Percentiles rank a stretch among this genome's conserved stretches.
These are phyloP conservation scores for Battus philenor DNA, from an alignment of 1,140 invertebrate species.

Conservation along the genomic window DNA sequence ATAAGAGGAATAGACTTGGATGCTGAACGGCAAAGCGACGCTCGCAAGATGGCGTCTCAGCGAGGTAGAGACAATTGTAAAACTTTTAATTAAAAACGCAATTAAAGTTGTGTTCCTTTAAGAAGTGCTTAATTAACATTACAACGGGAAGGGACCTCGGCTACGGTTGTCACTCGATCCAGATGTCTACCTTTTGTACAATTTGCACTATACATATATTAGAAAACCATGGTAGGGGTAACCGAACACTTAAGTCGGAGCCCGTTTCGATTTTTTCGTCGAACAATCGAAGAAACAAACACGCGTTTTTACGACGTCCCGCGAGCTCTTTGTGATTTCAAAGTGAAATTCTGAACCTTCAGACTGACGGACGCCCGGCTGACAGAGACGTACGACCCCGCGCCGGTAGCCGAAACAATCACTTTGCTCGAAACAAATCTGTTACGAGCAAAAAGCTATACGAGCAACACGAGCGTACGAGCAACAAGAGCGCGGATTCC, in stretches of 20 bases:
- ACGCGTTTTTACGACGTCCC: slow-evolving; percentile 29
- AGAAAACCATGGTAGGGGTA: slow-evolving; percentile 13
- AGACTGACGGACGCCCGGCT: slow-evolving; percentile 46
- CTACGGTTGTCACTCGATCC: too few relatives aligned
- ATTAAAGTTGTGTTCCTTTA: too few relatives aligned
- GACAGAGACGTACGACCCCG: slow-evolving; percentile 45
- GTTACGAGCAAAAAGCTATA: slow-evolving; percentile 24
- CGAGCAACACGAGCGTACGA: slow-evolving; percentile 22
- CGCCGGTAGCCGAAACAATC: slow-evolving; percentile 30
- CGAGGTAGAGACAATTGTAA: too few relatives aligned
- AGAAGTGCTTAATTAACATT: too few relatives aligned
- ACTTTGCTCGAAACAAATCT: slow-evolving; percentile 25
- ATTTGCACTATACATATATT: too few relatives aligned
- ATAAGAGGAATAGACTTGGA: too few relatives aligned
- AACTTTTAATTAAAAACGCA: too few relatives aligned
- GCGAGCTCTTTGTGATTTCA: slow-evolving; percentile 38
- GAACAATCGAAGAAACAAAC: slow-evolving; percentile 28
- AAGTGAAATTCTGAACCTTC: slow-evolving; percentile 40
- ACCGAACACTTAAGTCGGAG: slow-evolving; percentile 3
- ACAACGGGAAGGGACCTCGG: too few relatives aligned
- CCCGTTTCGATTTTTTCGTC: slow-evolving; percentile 12
- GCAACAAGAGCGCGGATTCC: slow-evolving; percentile 34
- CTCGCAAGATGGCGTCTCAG: too few relatives aligned
- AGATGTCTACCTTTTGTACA: too few relatives aligned
- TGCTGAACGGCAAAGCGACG: too few relatives aligned